phyloP scores from a whole-genome alignment of 2,113 vertebrate genomes.

The Donacobius atricapilla region DNA sequence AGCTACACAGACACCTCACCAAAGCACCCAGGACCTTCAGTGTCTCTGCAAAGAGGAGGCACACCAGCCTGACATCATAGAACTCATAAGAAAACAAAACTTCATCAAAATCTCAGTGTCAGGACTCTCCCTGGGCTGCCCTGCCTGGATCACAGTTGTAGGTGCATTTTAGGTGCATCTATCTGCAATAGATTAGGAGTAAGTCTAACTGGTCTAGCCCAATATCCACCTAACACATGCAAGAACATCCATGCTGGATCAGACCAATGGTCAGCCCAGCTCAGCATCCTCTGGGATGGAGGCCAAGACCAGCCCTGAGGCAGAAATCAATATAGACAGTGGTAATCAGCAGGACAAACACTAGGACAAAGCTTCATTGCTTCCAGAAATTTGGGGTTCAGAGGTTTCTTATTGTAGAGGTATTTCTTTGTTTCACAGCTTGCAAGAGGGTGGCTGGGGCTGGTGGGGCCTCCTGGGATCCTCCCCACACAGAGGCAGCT shows the following conservation, averaged over 20 bases:
- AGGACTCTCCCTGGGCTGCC: not conserved
- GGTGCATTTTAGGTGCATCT: too few relatives aligned
- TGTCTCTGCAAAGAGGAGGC: not conserved
- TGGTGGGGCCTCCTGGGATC: not conserved
- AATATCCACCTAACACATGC: not conserved
- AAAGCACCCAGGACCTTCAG: not conserved
- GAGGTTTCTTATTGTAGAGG: not conserved
- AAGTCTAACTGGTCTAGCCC: too few relatives aligned
- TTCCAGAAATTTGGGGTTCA: not conserved
- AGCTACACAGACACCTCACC: not conserved
- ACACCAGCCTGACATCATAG: not conserved
- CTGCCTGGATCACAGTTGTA: accelerated
- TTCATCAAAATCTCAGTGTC: not conserved
- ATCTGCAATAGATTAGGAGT: too few relatives aligned
- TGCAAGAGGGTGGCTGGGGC: not conserved
- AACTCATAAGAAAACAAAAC: not conserved
- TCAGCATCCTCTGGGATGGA: not conserved
- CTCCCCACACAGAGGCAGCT: not conserved
- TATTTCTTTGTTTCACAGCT: not conserved
- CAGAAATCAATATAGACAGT: not conserved
- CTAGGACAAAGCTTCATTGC: not conserved
- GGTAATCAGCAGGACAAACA: not conserved
- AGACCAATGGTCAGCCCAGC: not conserved
- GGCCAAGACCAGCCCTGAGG: not conserved
- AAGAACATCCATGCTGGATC: not conserved